Conservation (phyloP, 2,888 invertebrate species). For the Eulithis testata region DNA sequence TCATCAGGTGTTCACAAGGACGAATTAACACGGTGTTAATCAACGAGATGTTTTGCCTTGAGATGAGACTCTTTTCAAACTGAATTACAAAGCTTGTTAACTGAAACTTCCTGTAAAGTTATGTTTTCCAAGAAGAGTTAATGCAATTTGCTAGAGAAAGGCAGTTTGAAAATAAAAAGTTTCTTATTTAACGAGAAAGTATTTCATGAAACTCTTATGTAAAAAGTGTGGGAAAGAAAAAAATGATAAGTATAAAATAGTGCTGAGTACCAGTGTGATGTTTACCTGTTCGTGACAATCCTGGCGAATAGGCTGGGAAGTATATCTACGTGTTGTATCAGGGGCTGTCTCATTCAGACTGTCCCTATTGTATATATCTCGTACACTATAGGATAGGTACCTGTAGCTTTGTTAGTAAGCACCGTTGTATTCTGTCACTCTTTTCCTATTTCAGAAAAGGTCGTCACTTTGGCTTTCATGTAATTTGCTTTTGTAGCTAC, state of each 20-base stretch:
- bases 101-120: conserved; percentile 8
- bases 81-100: conserved; percentile 5
- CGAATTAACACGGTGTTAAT: not conserved
- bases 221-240: no score
- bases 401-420: no score
- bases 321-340: conserved; percentile 3
- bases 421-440: no score
- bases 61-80: not conserved
- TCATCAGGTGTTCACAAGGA: no score
- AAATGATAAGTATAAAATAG: no score
- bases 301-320: not conserved
- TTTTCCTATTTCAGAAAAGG: no score
- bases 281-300: conserved; percentile 7
- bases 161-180: not conserved
- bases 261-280: not conserved
- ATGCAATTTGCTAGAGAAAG: conserved; percentile 2
- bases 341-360: not conserved
- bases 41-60: conserved; percentile 1
- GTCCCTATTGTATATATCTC: conserved; percentile 4
- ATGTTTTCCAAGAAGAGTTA: not conserved
- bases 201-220: not conserved
- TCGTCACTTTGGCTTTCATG: no score
- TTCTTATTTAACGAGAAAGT: not conserved
- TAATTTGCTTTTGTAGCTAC: no score
- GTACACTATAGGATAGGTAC: not conserved